A percentile compares a stretch with the other conserved stretches of the same genome.
These are phyloP conservation scores for Stenopsyche tienmushanensis DNA, from an alignment of 1,140 invertebrate species.

Conservation along the genomic window DNA sequence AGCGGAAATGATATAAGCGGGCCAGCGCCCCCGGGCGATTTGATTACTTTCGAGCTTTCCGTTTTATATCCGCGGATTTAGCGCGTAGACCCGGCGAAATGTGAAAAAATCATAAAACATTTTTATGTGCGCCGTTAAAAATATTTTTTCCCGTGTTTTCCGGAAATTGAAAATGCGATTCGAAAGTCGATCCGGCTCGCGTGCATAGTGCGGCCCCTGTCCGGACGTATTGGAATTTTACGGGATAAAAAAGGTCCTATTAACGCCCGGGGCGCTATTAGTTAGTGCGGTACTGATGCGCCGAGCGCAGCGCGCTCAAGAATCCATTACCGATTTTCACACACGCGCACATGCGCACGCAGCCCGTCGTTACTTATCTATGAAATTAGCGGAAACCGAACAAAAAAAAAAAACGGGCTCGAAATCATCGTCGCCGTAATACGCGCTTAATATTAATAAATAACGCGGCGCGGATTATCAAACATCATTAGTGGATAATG, in stretches of 20 bases:
- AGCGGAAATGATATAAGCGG: too few relatives aligned
- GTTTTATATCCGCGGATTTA: too few relatives aligned
- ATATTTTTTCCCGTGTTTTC: background rate
- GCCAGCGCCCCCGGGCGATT: too few relatives aligned
- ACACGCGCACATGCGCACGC: background rate
- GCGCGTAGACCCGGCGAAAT: too few relatives aligned
- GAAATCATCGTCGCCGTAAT: too few relatives aligned
- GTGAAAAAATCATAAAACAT: too few relatives aligned
- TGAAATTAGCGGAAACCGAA: background rate
- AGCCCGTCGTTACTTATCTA: background rate
- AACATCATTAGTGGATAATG: too few relatives aligned
- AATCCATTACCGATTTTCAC: background rate
- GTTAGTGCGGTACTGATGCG: constrained; percentile 15
- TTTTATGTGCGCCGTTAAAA: too few relatives aligned
- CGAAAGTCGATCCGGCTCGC: constrained; percentile 3
- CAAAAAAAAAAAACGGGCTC: too few relatives aligned
- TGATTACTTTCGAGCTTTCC: too few relatives aligned
- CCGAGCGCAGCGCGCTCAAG: constrained; percentile 4
- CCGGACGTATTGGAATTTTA: constrained; percentile 14
- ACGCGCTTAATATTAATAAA: too few relatives aligned
- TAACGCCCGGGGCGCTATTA: constrained; percentile 27
- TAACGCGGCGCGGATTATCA: too few relatives aligned
- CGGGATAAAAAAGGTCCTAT: constrained; percentile 16
- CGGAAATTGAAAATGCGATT: background rate
- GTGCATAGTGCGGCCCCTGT: constrained; percentile 5